Conservation (phyloP, 2,888 invertebrate genomes). For the Calameuta filiformis region DNA sequence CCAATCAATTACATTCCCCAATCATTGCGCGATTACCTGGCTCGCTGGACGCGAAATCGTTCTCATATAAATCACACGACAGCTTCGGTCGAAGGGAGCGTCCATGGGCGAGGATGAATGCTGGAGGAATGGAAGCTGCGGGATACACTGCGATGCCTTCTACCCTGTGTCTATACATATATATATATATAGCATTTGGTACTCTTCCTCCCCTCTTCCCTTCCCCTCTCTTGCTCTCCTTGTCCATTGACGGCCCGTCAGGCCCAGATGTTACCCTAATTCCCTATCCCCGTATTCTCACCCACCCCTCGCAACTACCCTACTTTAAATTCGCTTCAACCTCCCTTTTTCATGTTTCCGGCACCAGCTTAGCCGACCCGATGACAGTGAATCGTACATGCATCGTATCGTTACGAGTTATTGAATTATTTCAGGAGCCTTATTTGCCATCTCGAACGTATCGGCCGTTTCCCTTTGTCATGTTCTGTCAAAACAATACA, state of each 20-base stretch:
- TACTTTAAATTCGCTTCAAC: neutral
- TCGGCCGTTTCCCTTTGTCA: neutral
- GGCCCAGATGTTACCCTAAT: conserved; percentile 47
- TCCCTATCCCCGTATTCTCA: conserved; percentile 25
- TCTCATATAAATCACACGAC: conserved; percentile 59
- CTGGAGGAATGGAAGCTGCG: neutral
- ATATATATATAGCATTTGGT: neutral
- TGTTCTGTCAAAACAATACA: neutral
- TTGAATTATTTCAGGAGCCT: neutral
- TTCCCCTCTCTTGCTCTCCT: conserved; percentile 17
- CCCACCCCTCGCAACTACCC: conserved; percentile 25
- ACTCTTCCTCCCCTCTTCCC: neutral
- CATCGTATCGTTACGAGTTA: neutral
- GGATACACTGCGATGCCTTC: neutral
- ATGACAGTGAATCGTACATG: neutral
- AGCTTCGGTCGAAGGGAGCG: conserved; percentile 36
- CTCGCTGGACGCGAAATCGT: conserved; percentile 54
- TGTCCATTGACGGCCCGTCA: conserved; percentile 55
- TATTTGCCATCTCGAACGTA: neutral
- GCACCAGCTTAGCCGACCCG: neutral
- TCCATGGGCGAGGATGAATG: conserved; percentile 26
- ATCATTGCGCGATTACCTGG: conserved; percentile 58
- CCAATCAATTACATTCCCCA: conserved; percentile 58
- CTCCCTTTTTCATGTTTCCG: neutral
- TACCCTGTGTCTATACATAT: neutral